Conservation (phyloP, 2,888 invertebrate genomes). For the Lycocerus yunnanus region DNA sequence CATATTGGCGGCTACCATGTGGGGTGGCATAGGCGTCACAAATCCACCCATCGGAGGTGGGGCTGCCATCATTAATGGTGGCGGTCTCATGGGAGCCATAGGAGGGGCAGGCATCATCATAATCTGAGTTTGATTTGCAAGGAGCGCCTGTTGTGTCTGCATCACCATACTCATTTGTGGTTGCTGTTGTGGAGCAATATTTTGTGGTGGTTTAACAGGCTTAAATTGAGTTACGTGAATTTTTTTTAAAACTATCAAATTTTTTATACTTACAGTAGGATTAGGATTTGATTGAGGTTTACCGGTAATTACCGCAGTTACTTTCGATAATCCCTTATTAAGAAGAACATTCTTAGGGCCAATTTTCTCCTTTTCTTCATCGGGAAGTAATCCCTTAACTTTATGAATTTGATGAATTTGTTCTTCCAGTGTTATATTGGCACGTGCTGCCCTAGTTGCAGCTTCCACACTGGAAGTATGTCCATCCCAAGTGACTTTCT, state of each 20-base stretch:
- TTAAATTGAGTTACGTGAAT: constrained; percentile 14
- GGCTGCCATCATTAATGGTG: constrained; percentile 56
- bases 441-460: constrained; percentile 89
- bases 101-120: constrained; percentile 68
- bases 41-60: constrained; percentile 58
- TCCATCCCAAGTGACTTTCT: constrained; percentile 97
- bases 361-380: constrained; percentile 96
- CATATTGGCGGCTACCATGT: constrained; percentile 52
- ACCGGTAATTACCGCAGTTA: constrained; percentile 53
- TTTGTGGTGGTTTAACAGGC: constrained; percentile 53
- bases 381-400: constrained; percentile 88
- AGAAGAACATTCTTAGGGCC: constrained; percentile 80
- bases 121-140: constrained; percentile 59
- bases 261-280: constrained; percentile 18
- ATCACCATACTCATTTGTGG: constrained; percentile 25
- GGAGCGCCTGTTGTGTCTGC: constrained; percentile 59
- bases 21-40: constrained; percentile 52
- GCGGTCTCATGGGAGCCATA: constrained; percentile 62
- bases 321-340: constrained; percentile 48
- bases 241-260: constrained; percentile 12
- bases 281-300: constrained; percentile 51
- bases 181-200: constrained; percentile 51
- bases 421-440: constrained; percentile 94
- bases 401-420: constrained; percentile 98
- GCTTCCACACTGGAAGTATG: constrained; percentile 97